Evolutionary conservation across 2,888 invertebrate genomes (phyloP).

Genomic region (Epinotia demarniana): DNA sequence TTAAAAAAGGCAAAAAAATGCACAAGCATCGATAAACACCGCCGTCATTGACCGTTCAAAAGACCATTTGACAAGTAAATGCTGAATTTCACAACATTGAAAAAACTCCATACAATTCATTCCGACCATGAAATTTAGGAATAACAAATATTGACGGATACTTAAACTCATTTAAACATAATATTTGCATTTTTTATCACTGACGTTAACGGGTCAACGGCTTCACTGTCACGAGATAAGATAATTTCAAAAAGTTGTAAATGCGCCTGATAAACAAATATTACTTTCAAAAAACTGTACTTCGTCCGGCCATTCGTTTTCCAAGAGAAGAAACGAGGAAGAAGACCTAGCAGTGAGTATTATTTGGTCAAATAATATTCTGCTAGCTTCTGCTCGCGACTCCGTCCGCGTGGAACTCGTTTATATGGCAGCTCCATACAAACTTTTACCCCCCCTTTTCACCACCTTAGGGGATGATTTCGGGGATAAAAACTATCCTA

Average conservation of each 20-base stretch:
- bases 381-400: no score
- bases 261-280: background rate
- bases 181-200: slow-evolving; percentile 28
- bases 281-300: background rate
- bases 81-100: background rate
- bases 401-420: no score
- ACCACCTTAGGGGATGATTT: no score
- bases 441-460: no score
- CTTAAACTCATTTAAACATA: slow-evolving; percentile 25
- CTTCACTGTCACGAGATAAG: slow-evolving; percentile 33
- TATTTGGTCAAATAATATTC: no score
- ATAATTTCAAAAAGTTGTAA: slow-evolving; percentile 5
- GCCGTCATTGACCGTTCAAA: background rate
- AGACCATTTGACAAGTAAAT: background rate
- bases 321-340: no score
- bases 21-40: background rate
- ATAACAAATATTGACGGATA: slow-evolving; percentile 27
- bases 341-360: no score
- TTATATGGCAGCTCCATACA: no score
- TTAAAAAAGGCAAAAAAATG: no score
- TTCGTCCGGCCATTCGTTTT: background rate
- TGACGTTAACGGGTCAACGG: slow-evolving; percentile 23
- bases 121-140: slow-evolving; percentile 4
- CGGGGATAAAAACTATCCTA: no score
- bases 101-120: slow-evolving; percentile 15